These are phyloP conservation scores for Marcusenius ussheri DNA, from an alignment of 2,113 vertebrate genomes.

Conservation along the genomic window DNA sequence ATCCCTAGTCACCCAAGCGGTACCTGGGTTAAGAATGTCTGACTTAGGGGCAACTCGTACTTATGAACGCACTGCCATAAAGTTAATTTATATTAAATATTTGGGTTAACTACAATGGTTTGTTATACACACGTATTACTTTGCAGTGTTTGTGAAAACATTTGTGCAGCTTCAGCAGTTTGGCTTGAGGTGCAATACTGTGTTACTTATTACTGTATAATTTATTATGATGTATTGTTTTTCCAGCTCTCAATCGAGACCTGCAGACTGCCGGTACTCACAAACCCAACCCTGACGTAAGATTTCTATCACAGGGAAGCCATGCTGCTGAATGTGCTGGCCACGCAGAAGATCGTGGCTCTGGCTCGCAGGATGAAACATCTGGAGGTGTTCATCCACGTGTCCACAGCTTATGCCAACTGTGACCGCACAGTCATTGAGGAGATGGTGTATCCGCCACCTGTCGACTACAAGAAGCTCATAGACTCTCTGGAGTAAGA, in stretches of 20 bases:
- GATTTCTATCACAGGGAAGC: conserved; percentile 69
- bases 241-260: not conserved
- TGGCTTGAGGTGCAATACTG: not conserved
- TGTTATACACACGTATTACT: not conserved
- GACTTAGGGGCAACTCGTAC: not conserved
- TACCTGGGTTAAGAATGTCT: not conserved
- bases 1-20: not conserved
- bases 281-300: not conserved
- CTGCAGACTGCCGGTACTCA: not conserved
- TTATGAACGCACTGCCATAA: not conserved
- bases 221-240: not conserved
- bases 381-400: conserved; percentile 84
- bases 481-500: conserved; percentile 91
- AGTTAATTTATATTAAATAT: not conserved
- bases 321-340: conserved; percentile 88
- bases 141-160: not conserved
- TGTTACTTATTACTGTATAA: not conserved
- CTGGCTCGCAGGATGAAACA: conserved; percentile 83
- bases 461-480: conserved; percentile 86
- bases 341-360: conserved; percentile 79
- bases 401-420: conserved; percentile 96
- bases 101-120: not conserved
- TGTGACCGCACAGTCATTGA: conserved; percentile 89
- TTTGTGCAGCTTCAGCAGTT: not conserved
- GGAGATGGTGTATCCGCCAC: conserved; percentile 83